Conservation (phyloP, 2,797 vertebrate species). For the Myotis findleyi region DNA sequence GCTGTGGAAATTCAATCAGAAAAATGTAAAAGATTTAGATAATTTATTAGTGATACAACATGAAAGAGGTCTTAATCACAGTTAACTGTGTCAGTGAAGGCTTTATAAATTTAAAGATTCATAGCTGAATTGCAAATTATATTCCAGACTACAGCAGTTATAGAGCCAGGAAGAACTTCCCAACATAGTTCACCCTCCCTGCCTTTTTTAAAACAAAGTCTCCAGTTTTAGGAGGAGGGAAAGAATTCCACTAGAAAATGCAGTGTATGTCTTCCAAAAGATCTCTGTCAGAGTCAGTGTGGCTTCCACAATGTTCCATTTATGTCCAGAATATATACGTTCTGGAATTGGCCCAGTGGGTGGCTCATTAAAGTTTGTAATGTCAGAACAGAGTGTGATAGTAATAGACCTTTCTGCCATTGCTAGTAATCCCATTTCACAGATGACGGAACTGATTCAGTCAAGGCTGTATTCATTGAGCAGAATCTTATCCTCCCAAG, state of each 20-base stretch:
- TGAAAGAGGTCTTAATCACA: neutral
- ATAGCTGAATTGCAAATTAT: neutral
- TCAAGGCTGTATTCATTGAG: neutral
- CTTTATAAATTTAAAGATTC: conserved; percentile 48
- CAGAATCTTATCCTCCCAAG: conserved; percentile 5
- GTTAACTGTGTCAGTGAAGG: conserved; percentile 36
- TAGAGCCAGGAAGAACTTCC: neutral
- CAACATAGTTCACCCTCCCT: neutral
- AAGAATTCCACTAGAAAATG: neutral
- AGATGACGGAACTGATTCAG: conserved; percentile 17
- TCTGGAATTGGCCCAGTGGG: neutral
- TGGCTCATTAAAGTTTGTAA: conserved; percentile 32
- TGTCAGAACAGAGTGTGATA: neutral
- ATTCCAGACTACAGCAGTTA: neutral
- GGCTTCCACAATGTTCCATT: neutral
- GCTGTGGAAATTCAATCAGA: conserved; percentile 2
- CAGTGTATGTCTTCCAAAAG: neutral
- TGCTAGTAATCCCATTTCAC: conserved; percentile 29
- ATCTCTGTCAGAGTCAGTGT: neutral
- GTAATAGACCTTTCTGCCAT: neutral
- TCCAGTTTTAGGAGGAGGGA: neutral
- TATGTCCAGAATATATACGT: neutral
- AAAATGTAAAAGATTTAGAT: conserved; percentile 29
- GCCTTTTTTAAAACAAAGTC: conserved; percentile 18
- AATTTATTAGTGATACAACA: conserved; percentile 46